Evolutionary conservation across 2,888 invertebrate species (phyloP), one percentile per base, ranked within the genome.

Genomic region (Dryomyza anilis): DNA sequence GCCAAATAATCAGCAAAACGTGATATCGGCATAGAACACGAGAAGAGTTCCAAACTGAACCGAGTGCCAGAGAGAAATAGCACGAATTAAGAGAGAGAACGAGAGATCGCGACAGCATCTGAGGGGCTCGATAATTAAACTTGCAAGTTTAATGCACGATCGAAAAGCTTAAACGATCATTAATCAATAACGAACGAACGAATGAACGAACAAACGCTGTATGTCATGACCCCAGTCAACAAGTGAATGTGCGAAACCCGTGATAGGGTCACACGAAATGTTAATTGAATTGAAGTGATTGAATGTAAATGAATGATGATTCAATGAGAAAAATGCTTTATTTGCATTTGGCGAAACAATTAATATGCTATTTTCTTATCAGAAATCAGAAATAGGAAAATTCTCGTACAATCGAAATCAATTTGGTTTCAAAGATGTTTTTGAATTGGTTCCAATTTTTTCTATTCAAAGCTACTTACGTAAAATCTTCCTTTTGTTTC

Each of bases 401-500:
- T 36, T 36, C 7, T 6, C 7, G 36, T n/a, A 4, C n/a, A 16
- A 43, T 6, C 16, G n/a, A n/a, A n/a, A n/a, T n/a, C n/a, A n/a
- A n/a, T n/a, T n/a, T n/a, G n/a, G n/a, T n/a, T n/a, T n/a, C n/a
- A n/a, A n/a, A n/a, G n/a, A n/a, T n/a, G n/a, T n/a, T n/a, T n/a
- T n/a, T n/a, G n/a, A n/a, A n/a, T n/a, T n/a, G n/a, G n/a, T n/a
- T n/a, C n/a, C n/a, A n/a, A n/a, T n/a, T n/a, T n/a, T n/a, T n/a
- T n/a, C n/a, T n/a, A n/a, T n/a, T n/a, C n/a, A 7, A 39, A 19
- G 12, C 25, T 56, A 82, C 87, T 86, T 85, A 94, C 93, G 93
- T 91, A 82, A 96, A 95, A 78, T 98, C 97, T 80, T 98, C 97
- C 78, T 95, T 94, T 80, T 91, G 91, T 81, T 97, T 98, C 85